These are phyloP conservation scores for Corythaixoides concolor DNA, from an alignment of 2,113 vertebrate species.

Conservation along the genomic window DNA sequence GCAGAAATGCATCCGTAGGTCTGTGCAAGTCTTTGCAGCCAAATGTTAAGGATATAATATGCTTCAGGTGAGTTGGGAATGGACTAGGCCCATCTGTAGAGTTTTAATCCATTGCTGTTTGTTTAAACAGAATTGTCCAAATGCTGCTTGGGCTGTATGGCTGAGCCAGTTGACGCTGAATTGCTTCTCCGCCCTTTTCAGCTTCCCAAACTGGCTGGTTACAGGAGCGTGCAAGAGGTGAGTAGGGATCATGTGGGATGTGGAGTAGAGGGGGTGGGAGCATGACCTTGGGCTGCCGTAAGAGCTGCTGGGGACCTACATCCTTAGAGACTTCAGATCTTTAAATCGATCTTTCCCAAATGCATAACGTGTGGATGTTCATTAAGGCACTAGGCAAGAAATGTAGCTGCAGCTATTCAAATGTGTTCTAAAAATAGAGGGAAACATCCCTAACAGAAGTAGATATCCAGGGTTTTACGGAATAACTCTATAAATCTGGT, in stretches of 20 bases:
- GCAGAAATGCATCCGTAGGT: background rate
- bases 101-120: background rate
- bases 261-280: background rate
- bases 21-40: background rate
- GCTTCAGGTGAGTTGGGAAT: background rate
- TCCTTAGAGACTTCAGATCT: background rate
- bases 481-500: slow-evolving; percentile 35
- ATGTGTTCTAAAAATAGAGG: background rate
- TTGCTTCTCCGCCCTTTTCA: rapidly evolving
- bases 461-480: background rate
- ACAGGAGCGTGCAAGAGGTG: background rate
- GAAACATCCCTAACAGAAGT: background rate
- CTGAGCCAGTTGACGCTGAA: background rate
- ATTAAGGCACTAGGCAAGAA: background rate
- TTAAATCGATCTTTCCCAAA: background rate
- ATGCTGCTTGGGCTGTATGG: background rate
- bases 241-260: background rate
- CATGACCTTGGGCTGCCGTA: background rate
- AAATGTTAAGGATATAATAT: background rate
- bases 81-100: background rate
- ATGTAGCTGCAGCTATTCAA: background rate
- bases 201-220: background rate
- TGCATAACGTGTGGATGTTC: rapidly evolving
- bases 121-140: background rate
- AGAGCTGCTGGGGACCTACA: background rate